Base-by-base conservation (phyloP, 2,797 vertebrate genomes). In the Tarsius wallacei region DNA sequence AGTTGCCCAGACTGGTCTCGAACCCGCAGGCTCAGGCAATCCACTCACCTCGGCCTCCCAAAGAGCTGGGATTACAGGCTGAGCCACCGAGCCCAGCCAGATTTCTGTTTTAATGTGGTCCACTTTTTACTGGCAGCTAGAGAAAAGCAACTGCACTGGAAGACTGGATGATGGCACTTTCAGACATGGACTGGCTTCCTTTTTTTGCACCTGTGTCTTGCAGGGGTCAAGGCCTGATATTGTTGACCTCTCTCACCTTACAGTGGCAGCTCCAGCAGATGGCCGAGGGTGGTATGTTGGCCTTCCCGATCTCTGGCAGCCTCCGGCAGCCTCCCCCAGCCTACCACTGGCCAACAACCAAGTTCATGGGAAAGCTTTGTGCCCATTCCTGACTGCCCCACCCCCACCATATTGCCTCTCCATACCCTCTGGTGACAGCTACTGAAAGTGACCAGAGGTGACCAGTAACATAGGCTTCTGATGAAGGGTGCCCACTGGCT, bases 391-490 rank as follows among this genome's bases (percentile, higher is more conserved):
- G 4, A 0, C 68, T 12, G 3, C 31, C 36, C 42, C 22, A 68
- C 22, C 77, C 80, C 47, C 1, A 7, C 68, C 1, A 0, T 7
- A 4, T 10, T 0, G 1, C 90, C 5, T 22, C 36, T 49, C 42
- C 66, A 12, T 12, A 5, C 24, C 36, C 53, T 59, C 68, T 63
- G 26, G 1, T 0, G 0, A 19, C 28, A 63, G 15, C 51, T 15
- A 24, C 71, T 13, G 16, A 19, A 76, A 70, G 36, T 74, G 59
- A 3, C 59, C 5, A n/a, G 9, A 83, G 33, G 31, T 28, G 63
- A 42, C 2, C 0, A 15, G 63, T 24, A 42, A 19, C 0, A 0
- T 0, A 22, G 86, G 49, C 83, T 55, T 36, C 21, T 1, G 2
- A 51, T 0, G 14, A 73, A 28, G 9, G 0, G n/a, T 28, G 15